Evolutionary conservation across 2,888 invertebrate species (phyloP).

Genomic region (Caenorhabditis sp.): DNA sequence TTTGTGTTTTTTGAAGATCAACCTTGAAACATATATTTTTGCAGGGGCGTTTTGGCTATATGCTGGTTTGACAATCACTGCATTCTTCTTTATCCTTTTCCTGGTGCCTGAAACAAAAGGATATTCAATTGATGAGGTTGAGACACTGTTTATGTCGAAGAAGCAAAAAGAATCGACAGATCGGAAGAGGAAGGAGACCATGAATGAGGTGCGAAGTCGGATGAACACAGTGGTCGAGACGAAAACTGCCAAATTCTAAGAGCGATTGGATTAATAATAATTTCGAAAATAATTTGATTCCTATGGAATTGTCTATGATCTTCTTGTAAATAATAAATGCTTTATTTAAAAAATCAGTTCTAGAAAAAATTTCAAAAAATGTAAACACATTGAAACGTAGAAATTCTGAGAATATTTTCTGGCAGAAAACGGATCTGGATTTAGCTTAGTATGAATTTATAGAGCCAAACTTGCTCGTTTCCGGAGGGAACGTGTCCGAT

Average conservation of each 20-base stretch:
- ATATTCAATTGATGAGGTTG: constrained; percentile 72
- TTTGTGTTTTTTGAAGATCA: too few species aligned
- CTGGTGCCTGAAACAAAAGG: constrained; percentile 75
- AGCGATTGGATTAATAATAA: neutral
- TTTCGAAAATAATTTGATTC: neutral
- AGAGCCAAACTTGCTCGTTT: too few species aligned
- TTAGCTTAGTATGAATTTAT: too few species aligned
- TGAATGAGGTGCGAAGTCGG: constrained; percentile 26
- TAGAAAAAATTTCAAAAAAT: too few species aligned
- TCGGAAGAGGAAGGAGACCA: constrained; percentile 13
- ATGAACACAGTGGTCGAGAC: constrained; percentile 1
- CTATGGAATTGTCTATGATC: neutral
- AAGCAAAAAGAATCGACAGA: constrained; percentile 12
- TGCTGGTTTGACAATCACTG: constrained; percentile 73
- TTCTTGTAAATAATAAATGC: neutral
- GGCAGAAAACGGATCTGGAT: too few species aligned
- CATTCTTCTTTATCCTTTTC: constrained; percentile 73
- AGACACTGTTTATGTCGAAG: constrained; percentile 36
- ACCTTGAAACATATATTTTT: neutral
- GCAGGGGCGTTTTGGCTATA: constrained; percentile 74
- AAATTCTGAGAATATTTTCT: too few species aligned
- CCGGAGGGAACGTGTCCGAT: too few species aligned
- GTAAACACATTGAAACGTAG: too few species aligned
- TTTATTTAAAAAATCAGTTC: too few species aligned
- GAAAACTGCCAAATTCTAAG: neutral